Evolutionary conservation across 2,797 vertebrate species (phyloP), one percentile per base, ranked within the genome.

Genomic region (Manis crassicaudata): DNA sequence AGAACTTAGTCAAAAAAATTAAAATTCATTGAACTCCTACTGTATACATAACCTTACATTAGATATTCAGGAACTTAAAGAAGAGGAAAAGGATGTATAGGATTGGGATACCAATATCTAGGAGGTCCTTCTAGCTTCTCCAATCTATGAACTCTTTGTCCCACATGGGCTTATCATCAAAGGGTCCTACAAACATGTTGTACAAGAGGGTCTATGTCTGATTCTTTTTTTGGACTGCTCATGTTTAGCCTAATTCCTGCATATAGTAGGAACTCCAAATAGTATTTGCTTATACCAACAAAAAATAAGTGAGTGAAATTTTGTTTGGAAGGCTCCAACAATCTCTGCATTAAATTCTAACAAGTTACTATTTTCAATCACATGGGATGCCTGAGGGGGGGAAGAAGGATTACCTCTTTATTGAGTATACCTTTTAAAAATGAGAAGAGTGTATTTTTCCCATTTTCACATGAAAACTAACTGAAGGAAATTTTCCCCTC

Each of bases 371-470:
- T 58, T 95, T 95, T 90, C 12, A 95, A 68, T 76, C 23, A 82
- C 43, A 7, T 73, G 65, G 35, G 21, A 95, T 75, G 8, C 17
- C 37, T 46, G 35, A 93, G 16, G 6, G 23, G 23, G 18, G 12
- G 46, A 80, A 79, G 40, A 80, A 72, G 13, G 23, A 81, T 80
- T 46, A 40, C 54, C 5, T 86, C 27, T 92, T 77, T 68, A 93
- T 70, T 95, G 75, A 80, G 35, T 23, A 90, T 7, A 81, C 6
- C 1, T 70, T 63, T 95, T 46, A 82, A 92, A 92, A 96, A 68
- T 88, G 32, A 8, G 25, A 83, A 46, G 27, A 82, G n/a, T 40
- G n/a, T 72, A 62, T 93, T 96, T 93, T 68, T 14, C 10, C n/a
- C 70, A 76, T 43, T 92, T 13, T 25, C 21, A 27, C 52, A 76